Percentiles rank a stretch among this genome's conserved stretches.
Evolutionary conservation across 2,888 invertebrate genomes (phyloP).

Genomic region (Cremastinae sp.): DNA sequence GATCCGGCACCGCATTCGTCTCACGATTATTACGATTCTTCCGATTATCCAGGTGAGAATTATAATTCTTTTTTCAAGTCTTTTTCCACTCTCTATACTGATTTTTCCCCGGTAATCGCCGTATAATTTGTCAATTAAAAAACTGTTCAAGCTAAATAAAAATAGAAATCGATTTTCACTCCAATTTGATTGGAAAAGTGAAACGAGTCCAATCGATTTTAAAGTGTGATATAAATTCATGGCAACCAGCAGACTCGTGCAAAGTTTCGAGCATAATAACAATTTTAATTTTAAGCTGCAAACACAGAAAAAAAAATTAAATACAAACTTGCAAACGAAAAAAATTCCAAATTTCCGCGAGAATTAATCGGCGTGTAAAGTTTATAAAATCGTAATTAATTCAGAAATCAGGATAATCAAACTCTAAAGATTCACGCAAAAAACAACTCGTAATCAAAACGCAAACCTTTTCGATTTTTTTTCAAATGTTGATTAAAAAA

Average conservation of each 20-base stretch:
- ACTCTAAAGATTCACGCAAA: slow-evolving; percentile 53
- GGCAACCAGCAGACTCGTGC: background rate
- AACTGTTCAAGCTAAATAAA: background rate
- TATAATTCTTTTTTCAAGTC: background rate
- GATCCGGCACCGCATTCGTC: slow-evolving; percentile 76
- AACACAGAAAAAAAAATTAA: slow-evolving; percentile 44
- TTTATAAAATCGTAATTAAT: slow-evolving; percentile 49
- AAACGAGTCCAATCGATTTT: slow-evolving; percentile 26
- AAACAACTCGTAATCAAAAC: slow-evolving; percentile 55
- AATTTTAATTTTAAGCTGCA: slow-evolving; percentile 55
- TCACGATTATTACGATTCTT: slow-evolving; percentile 81
- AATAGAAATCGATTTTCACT: slow-evolving; percentile 26
- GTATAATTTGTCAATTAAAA: slow-evolving; percentile 17
- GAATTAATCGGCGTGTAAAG: slow-evolving; percentile 49
- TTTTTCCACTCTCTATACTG: slow-evolving; percentile 7
- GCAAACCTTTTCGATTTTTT: slow-evolving; percentile 15
- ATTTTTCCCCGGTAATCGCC: background rate
- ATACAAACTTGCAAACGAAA: slow-evolving; percentile 39
- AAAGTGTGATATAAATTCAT: slow-evolving; percentile 20
- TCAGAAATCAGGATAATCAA: slow-evolving; percentile 45
- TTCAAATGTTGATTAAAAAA: slow-evolving; percentile 33
- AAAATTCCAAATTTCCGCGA: slow-evolving; percentile 44
- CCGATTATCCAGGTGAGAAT: slow-evolving; percentile 80
- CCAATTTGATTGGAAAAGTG: slow-evolving; percentile 40
- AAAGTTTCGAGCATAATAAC: slow-evolving; percentile 43